A percentile compares a stretch with the other conserved stretches of the same genome.
phyloP scores from a whole-genome alignment of 2,888 invertebrate genomes.

The Heterodera filipjevi region DNA sequence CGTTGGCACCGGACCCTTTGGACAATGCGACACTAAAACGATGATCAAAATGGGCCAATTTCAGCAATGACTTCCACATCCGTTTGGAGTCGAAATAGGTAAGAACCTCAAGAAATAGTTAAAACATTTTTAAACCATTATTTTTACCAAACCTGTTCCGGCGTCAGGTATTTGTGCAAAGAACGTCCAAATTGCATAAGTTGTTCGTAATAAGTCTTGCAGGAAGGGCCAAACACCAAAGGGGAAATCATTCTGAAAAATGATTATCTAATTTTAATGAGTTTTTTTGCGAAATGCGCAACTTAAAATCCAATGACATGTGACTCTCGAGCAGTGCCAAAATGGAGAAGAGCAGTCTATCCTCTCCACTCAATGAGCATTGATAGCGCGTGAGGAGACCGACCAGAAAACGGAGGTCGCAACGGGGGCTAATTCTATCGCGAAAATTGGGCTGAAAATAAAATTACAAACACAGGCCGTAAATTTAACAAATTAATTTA shows the following conservation, averaged over 20 bases:
- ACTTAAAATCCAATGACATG: conserved; percentile 22
- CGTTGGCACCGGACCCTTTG: background rate
- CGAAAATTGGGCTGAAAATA: conserved; percentile 21
- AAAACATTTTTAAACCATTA: background rate
- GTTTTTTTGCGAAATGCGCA: background rate
- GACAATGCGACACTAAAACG: background rate
- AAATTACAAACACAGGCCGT: too few relatives aligned
- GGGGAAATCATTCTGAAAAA: conserved; percentile 33
- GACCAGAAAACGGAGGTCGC: conserved; percentile 18
- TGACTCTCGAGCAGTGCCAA: conserved; percentile 8
- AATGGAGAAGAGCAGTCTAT: conserved; percentile 20
- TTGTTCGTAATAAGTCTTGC: conserved; percentile 47
- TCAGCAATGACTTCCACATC: conserved; percentile 35
- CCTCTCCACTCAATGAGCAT: conserved; percentile 13
- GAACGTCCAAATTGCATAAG: conserved; percentile 46
- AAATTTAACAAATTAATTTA: too few relatives aligned
- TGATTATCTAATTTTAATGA: background rate
- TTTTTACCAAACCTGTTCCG: conserved; percentile 41
- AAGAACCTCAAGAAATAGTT: conserved; percentile 29
- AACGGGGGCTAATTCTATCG: conserved; percentile 16
- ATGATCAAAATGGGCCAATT: conserved; percentile 29
- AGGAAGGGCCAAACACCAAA: conserved; percentile 46
- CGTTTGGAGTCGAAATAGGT: conserved; percentile 36
- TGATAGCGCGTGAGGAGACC: conserved; percentile 16
- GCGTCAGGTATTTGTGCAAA: conserved; percentile 48